These are phyloP conservation scores for Fragum fragum DNA, from an alignment of 2,888 invertebrate species.

Conservation along the genomic window DNA sequence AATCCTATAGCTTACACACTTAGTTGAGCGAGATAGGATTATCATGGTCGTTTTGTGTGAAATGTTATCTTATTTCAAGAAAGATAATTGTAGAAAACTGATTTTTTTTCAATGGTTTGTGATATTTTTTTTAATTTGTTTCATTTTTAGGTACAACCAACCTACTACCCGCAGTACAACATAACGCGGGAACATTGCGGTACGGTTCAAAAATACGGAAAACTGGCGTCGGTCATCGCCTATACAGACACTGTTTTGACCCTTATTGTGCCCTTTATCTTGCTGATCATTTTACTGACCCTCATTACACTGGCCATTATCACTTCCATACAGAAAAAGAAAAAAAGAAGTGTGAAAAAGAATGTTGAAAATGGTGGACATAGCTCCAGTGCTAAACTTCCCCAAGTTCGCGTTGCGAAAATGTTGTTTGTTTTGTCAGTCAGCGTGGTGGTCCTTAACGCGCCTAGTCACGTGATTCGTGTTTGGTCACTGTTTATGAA, in stretches of 20 bases:
- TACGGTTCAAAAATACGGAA: conserved; percentile 31
- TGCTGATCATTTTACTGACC: conserved; percentile 63
- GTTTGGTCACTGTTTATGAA: conserved; percentile 58
- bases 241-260: conserved; percentile 69
- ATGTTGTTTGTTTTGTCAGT: conserved; percentile 70
- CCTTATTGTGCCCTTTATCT: conserved; percentile 64
- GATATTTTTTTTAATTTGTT: too few species aligned
- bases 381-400: conserved; percentile 46
- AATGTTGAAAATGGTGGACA: conserved; percentile 41
- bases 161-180: conserved; percentile 31
- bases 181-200: conserved; percentile 44
- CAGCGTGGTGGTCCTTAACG: conserved; percentile 65
- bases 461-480: conserved; percentile 72
- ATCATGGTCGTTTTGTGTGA: too few species aligned
- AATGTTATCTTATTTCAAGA: too few species aligned
- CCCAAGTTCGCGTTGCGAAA: conserved; percentile 74
- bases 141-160: conserved; percentile 38
- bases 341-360: conserved; percentile 53
- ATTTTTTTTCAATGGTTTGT: too few species aligned
- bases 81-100: too few species aligned
- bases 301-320: conserved; percentile 67
- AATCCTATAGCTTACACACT: too few species aligned
- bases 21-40: too few species aligned
- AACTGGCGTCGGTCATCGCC: conserved; percentile 45
- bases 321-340: conserved; percentile 68